phyloP scores from a whole-genome alignment of 2,113 vertebrate species.

The Sorex araneus region DNA sequence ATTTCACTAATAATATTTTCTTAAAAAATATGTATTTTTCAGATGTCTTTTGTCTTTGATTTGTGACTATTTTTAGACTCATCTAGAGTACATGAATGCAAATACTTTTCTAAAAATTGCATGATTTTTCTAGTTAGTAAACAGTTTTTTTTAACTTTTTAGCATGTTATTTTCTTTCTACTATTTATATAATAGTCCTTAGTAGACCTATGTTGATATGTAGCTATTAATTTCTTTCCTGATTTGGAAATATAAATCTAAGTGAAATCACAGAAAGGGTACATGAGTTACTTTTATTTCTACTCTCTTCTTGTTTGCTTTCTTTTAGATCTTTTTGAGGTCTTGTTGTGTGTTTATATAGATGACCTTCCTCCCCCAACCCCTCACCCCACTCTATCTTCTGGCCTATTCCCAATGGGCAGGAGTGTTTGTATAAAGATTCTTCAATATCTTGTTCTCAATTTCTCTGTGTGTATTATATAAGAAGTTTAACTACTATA shows the following conservation, averaged over 20 bases:
- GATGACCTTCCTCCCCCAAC: neutral
- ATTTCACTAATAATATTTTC: neutral
- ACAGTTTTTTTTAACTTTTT: slow-evolving; percentile 29
- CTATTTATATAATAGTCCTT: neutral
- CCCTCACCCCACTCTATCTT: no score
- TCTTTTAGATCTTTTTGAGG: neutral
- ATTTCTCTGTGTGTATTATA: neutral
- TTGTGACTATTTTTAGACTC: no score
- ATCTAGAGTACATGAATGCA: neutral
- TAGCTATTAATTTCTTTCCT: slow-evolving; percentile 19
- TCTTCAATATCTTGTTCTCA: slow-evolving; percentile 26
- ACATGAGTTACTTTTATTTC: neutral
- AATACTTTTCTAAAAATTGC: slow-evolving; percentile 42
- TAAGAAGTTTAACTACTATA: neutral
- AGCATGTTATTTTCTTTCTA: neutral
- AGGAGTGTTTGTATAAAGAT: neutral
- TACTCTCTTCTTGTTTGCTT: neutral
- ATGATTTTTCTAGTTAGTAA: neutral
- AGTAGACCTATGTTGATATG: slow-evolving; percentile 5
- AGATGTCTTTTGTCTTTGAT: no score
- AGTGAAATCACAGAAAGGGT: neutral
- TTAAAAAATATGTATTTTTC: neutral
- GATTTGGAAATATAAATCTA: slow-evolving; percentile 20
- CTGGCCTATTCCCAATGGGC: neutral
- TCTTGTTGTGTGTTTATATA: neutral